These are phyloP conservation scores for Vanessa cardui DNA, from an alignment of 2,888 invertebrate genomes.

Conservation along the genomic window DNA sequence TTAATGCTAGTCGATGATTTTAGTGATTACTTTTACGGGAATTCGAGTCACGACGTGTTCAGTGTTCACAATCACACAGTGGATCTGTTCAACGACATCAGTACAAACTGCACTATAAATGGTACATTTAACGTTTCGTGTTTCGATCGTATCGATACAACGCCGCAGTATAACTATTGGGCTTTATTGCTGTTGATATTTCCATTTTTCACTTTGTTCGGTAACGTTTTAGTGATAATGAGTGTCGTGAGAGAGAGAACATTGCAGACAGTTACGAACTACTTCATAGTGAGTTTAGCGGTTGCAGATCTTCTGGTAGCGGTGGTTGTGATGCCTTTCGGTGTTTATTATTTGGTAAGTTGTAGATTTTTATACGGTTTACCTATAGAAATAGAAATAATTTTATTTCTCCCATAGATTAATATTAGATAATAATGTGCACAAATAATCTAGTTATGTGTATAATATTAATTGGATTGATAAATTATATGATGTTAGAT, in stretches of 20 bases:
- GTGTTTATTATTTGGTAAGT: conserved; percentile 97
- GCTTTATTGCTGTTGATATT: conserved; percentile 93
- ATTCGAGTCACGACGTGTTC: conserved; percentile 80
- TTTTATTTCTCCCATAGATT: too few species aligned
- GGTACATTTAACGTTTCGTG: conserved; percentile 79
- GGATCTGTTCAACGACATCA: conserved; percentile 66
- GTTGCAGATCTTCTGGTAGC: conserved; percentile 98
- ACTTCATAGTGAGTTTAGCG: conserved; percentile 98
- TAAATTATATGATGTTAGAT: too few species aligned
- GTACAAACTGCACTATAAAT: conserved; percentile 78
- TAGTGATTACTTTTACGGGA: conserved; percentile 89
- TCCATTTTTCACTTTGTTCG: conserved; percentile 96
- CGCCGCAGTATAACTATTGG: conserved; percentile 89
- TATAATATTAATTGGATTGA: too few species aligned
- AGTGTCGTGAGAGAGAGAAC: conserved; percentile 95
- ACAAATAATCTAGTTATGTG: too few species aligned
- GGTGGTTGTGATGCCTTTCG: conserved; percentile 99
- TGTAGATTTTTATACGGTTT: neutral
- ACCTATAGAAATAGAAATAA: too few species aligned
- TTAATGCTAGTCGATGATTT: conserved; percentile 89
- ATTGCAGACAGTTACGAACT: conserved; percentile 98
- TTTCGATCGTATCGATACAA: conserved; percentile 56
- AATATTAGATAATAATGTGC: too few species aligned
- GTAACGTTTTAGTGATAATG: conserved; percentile 97
- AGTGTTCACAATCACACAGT: conserved; percentile 62